Conservation (phyloP, 2,888 invertebrate genomes). For the Latrodectus hesperus region DNA sequence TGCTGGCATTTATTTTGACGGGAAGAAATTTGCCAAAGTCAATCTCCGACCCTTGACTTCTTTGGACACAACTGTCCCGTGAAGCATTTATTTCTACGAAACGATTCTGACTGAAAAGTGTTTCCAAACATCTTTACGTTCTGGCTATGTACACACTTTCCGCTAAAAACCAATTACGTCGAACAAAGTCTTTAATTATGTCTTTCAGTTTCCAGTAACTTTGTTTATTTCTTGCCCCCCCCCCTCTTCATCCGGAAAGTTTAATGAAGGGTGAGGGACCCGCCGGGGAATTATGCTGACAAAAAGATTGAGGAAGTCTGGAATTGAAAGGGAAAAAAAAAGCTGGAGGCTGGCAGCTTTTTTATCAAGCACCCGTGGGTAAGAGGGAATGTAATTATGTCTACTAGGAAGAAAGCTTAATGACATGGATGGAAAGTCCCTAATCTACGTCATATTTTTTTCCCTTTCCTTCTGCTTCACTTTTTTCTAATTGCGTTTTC, state of each 20-base stretch:
- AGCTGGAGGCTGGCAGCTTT: slow-evolving; percentile 38
- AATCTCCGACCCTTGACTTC: no score
- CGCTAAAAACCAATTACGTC: slow-evolving; percentile 34
- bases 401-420: slow-evolving; percentile 49
- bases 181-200: slow-evolving; percentile 55
- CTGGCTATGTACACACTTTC: not conserved
- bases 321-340: slow-evolving; percentile 33
- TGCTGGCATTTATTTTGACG: no score
- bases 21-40: no score
- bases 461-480: slow-evolving; percentile 29
- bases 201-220: slow-evolving; percentile 11
- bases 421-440: slow-evolving; percentile 42
- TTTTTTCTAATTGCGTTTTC: slow-evolving; percentile 38
- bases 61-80: no score
- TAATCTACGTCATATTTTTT: slow-evolving; percentile 58
- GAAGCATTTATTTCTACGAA: no score
- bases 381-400: slow-evolving; percentile 57
- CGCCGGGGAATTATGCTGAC: slow-evolving; percentile 57
- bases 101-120: not conserved
- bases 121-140: not conserved
- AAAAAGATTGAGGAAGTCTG: slow-evolving; percentile 50
- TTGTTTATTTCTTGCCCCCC: not conserved
- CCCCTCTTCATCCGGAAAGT: slow-evolving; percentile 22
- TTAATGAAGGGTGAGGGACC: slow-evolving; percentile 15
- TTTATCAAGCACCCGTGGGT: slow-evolving; percentile 54